Conservation (phyloP, 2,888 invertebrate genomes). For the Furcula furcula region DNA sequence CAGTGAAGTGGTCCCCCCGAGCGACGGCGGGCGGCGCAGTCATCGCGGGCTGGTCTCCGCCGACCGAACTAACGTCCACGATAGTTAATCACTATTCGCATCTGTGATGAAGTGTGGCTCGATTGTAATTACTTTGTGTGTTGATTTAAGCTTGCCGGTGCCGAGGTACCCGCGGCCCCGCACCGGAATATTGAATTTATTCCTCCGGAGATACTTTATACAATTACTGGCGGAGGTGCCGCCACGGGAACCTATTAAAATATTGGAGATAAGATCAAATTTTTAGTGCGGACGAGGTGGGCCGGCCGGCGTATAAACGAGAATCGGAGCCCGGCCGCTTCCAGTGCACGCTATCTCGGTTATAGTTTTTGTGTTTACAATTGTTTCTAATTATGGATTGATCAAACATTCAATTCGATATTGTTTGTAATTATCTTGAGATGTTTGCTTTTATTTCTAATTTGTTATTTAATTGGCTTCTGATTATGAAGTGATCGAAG, state of each 20-base stretch:
- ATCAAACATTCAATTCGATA: slow-evolving; percentile 74
- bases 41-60: no score
- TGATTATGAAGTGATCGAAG: slow-evolving; percentile 56
- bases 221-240: slow-evolving; percentile 74
- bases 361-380: slow-evolving; percentile 72
- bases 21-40: slow-evolving; percentile 30
- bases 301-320: slow-evolving; percentile 69
- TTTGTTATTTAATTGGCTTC: slow-evolving; percentile 73
- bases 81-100: slow-evolving; percentile 75
- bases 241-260: slow-evolving; percentile 80
- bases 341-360: slow-evolving; percentile 52
- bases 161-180: slow-evolving; percentile 46
- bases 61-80: slow-evolving; percentile 53
- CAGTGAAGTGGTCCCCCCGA: slow-evolving; percentile 45
- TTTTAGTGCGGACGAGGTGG: slow-evolving; percentile 74
- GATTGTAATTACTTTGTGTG: slow-evolving; percentile 78
- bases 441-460: slow-evolving; percentile 68
- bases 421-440: slow-evolving; percentile 68
- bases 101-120: slow-evolving; percentile 73
- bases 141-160: slow-evolving; percentile 73
- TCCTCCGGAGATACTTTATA: slow-evolving; percentile 64
- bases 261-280: slow-evolving; percentile 76
- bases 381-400: slow-evolving; percentile 76
- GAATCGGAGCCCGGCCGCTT: slow-evolving; percentile 64
- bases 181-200: slow-evolving; percentile 69